A percentile compares a stretch with the other conserved stretches of the same genome.
phyloP scores from a whole-genome alignment of 2,113 vertebrate genomes.

The Calidris pygmaea region DNA sequence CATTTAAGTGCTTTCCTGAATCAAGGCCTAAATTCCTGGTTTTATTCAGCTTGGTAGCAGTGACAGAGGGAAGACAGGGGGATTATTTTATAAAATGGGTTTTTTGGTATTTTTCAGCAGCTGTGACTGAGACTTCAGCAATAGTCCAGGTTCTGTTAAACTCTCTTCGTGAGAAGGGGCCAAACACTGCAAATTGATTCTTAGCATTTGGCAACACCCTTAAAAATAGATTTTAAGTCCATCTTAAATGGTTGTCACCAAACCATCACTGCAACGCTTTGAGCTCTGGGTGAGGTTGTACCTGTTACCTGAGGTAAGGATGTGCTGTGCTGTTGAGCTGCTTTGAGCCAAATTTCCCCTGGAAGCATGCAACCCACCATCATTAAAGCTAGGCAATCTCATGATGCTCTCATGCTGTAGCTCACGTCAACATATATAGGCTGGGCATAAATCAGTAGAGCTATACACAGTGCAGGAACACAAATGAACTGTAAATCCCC shows the following conservation, averaged over 20 bases:
- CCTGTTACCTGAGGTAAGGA: background rate
- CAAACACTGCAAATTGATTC: background rate
- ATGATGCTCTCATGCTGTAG: background rate
- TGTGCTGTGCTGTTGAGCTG: background rate
- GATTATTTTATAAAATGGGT: background rate
- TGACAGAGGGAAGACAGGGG: background rate
- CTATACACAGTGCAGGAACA: background rate
- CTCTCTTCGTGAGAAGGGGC: background rate
- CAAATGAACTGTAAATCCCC: background rate
- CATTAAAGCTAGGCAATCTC: background rate
- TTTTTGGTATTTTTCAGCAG: background rate
- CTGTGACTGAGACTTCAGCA: background rate
- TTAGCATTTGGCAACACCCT: background rate
- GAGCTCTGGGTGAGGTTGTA: background rate
- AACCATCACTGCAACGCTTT: background rate
- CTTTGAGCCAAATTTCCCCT: background rate
- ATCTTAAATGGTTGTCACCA: background rate
- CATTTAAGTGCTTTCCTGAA: conserved; percentile 15
- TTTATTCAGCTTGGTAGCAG: background rate
- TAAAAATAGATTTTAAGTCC: background rate
- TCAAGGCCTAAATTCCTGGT: conserved; percentile 3
- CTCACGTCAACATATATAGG: background rate
- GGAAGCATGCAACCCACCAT: background rate
- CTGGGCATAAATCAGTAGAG: background rate
- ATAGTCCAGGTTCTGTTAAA: background rate